Evolutionary conservation across 2,888 invertebrate genomes (phyloP).

Genomic region (Caenorhabditis sp.): DNA sequence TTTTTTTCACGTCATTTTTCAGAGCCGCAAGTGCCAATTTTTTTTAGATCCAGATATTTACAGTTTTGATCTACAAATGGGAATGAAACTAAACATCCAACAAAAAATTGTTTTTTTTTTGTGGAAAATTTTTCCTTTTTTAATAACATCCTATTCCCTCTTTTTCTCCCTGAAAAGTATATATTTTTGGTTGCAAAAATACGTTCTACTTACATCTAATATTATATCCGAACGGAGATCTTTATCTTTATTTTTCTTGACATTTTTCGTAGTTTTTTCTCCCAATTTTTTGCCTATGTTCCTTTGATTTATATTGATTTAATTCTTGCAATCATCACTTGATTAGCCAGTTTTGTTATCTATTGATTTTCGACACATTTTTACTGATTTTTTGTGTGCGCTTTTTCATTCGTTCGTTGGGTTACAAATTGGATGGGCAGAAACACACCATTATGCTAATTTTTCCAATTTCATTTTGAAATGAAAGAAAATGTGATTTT

Average conservation of each 20-base stretch:
- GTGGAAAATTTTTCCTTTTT: too few species aligned
- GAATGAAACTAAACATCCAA: too few species aligned
- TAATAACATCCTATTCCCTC: too few species aligned
- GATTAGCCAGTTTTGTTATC: constrained; percentile 1
- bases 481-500: too few species aligned
- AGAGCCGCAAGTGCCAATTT: too few species aligned
- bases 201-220: background rate
- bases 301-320: background rate
- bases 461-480: background rate
- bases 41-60: too few species aligned
- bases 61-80: too few species aligned
- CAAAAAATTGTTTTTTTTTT: too few species aligned
- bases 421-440: too few species aligned
- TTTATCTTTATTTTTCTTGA: background rate
- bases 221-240: background rate
- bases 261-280: background rate
- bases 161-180: too few species aligned
- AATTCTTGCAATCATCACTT: background rate
- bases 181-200: too few species aligned
- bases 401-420: background rate
- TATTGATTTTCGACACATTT: background rate
- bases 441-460: background rate
- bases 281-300: background rate
- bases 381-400: background rate
- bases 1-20: too few species aligned